phyloP scores from a whole-genome alignment of 2,888 invertebrate species.

The Sepiola atlantica region DNA sequence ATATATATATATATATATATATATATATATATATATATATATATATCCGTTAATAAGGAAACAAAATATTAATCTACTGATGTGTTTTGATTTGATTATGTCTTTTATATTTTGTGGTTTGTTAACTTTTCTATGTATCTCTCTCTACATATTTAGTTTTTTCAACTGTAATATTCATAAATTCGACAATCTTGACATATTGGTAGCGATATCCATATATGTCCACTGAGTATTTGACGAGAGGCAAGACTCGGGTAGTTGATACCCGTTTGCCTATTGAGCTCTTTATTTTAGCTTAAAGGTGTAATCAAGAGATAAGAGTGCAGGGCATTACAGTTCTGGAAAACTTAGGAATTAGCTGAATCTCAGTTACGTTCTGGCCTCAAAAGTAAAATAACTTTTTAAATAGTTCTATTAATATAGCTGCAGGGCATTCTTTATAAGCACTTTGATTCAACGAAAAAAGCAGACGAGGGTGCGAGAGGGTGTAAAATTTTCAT shows the following conservation, averaged over 20 bases:
- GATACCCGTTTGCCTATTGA: background rate
- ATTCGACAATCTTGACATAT: background rate
- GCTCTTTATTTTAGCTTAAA: background rate
- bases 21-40: no score
- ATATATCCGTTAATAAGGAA: no score
- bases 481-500: background rate
- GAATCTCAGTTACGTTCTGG: background rate
- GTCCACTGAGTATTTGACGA: background rate
- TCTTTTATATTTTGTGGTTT: no score
- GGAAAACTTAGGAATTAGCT: background rate
- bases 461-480: background rate
- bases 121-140: no score
- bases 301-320: background rate
- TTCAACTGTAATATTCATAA: background rate
- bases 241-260: background rate
- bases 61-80: no score
- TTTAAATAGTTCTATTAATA: no score
- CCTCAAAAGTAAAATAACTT: background rate
- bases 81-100: no score
- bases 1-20: no score
- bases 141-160: no score
- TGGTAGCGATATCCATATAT: background rate
- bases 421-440: background rate
- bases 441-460: background rate
- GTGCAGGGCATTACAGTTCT: background rate